A percentile compares a stretch with the other conserved stretches of the same genome.
These are phyloP conservation scores for Bibio marci DNA, from an alignment of 2,888 invertebrate species.

Conservation along the genomic window DNA sequence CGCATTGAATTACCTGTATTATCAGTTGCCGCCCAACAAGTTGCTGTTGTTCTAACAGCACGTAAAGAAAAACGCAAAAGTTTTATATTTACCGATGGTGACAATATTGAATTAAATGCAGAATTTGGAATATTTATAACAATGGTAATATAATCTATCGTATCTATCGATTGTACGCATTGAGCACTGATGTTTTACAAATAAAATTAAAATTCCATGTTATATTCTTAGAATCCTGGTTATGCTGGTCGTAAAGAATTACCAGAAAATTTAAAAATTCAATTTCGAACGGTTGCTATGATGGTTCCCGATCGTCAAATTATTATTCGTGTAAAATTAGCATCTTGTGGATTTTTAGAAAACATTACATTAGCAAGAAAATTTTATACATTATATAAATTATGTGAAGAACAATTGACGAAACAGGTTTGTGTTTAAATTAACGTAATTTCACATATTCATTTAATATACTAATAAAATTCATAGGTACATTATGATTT, in stretches of 20 bases:
- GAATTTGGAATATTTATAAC: constrained; percentile 96
- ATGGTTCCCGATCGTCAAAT: constrained; percentile 97
- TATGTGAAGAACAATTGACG: constrained; percentile 93
- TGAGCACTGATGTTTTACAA: not conserved
- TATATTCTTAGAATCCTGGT: constrained; percentile 65
- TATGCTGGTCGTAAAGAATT: constrained; percentile 92
- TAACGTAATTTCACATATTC: not conserved
- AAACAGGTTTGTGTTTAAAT: constrained; percentile 52
- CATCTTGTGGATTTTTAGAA: constrained; percentile 89
- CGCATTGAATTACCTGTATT: constrained; percentile 85
- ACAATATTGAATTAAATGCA: constrained; percentile 77
- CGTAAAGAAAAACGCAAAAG: constrained; percentile 85
- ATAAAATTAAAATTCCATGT: not conserved
- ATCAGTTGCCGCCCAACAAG: constrained; percentile 93
- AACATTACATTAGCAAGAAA: constrained; percentile 89
- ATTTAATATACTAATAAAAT: not conserved
- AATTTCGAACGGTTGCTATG: constrained; percentile 96
- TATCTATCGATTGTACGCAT: not conserved
- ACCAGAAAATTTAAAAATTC: constrained; percentile 93
- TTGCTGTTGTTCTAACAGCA: constrained; percentile 79
- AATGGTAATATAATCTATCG: constrained; percentile 68
- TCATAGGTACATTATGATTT: constrained; percentile 85
- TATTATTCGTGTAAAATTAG: constrained; percentile 89
- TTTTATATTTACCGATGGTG: constrained; percentile 90
- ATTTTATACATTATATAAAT: constrained; percentile 89